A percentile compares a stretch with the other conserved stretches of the same genome.
Evolutionary conservation across 2,113 vertebrate genomes (phyloP).

Genomic region (Apodemus sylvaticus): DNA sequence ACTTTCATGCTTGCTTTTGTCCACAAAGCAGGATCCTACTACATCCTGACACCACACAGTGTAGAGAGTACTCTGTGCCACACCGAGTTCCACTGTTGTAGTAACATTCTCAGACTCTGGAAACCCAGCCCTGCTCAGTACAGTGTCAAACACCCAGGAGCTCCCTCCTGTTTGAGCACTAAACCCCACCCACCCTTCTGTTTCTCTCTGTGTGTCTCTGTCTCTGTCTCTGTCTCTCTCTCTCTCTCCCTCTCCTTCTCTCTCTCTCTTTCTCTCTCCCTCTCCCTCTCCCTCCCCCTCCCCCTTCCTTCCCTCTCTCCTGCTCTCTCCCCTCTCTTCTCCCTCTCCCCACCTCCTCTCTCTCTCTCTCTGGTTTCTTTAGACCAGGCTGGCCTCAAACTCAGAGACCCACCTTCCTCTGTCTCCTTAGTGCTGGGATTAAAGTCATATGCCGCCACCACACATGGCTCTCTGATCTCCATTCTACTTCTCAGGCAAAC

Average conservation of each 20-base stretch:
- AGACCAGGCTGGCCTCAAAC: neutral
- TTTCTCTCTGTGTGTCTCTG: neutral
- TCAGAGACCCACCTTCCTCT: neutral
- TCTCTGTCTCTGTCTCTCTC: neutral
- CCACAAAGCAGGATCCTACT: neutral
- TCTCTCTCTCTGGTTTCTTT: no score
- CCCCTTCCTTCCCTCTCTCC: no score
- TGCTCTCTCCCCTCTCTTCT: neutral
- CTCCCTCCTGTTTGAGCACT: neutral
- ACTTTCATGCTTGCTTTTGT: neutral
- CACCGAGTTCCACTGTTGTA: neutral
- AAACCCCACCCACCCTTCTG: neutral
- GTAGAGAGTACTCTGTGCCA: neutral
- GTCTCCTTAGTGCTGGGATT: neutral
- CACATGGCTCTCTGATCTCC: neutral
- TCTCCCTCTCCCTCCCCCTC: neutral
- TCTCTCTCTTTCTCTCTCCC: no score
- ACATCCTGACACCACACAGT: neutral
- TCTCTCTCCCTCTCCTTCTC: no score
- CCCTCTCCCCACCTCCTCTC: rapidly evolving
- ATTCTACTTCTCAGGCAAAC: neutral
- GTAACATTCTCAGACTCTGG: neutral
- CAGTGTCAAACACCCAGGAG: neutral
- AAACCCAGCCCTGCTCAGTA: neutral
- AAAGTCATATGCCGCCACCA: neutral